These are phyloP conservation scores for Anthoscopus minutus DNA, from an alignment of 2,113 vertebrate species.

Conservation along the genomic window DNA sequence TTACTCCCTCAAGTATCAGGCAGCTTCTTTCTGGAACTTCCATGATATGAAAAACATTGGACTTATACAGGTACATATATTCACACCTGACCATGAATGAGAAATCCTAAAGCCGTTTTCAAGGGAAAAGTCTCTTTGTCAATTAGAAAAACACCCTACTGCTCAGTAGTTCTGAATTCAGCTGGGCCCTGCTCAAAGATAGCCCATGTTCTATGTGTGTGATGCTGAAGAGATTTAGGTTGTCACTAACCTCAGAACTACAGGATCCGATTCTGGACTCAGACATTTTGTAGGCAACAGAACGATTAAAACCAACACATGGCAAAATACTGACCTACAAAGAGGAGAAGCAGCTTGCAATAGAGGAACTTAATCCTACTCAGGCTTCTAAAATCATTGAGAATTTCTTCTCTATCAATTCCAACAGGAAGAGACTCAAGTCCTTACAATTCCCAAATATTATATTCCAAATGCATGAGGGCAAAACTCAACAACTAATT, in stretches of 20 bases:
- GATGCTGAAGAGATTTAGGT: background rate
- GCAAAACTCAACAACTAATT: background rate
- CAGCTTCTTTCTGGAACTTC: background rate
- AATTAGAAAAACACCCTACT: background rate
- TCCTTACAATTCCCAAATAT: background rate
- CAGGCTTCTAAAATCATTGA: background rate
- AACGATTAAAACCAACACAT: background rate
- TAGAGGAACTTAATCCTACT: background rate
- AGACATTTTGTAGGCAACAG: background rate
- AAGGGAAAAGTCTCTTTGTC: background rate
- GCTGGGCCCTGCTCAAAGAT: background rate
- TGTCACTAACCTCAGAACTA: background rate
- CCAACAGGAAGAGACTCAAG: background rate
- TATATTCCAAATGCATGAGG: background rate
- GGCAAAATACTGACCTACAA: background rate
- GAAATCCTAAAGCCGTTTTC: background rate
- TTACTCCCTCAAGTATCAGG: background rate
- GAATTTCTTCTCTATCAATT: background rate
- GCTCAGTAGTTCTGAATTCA: background rate
- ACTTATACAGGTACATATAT: background rate
- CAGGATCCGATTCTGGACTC: background rate
- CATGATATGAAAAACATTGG: background rate
- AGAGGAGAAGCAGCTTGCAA: background rate
- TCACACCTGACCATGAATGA: background rate
- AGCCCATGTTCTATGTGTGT: background rate